Conservation (phyloP, 2,888 invertebrate genomes). For the Yponomeuta plumbellus region DNA sequence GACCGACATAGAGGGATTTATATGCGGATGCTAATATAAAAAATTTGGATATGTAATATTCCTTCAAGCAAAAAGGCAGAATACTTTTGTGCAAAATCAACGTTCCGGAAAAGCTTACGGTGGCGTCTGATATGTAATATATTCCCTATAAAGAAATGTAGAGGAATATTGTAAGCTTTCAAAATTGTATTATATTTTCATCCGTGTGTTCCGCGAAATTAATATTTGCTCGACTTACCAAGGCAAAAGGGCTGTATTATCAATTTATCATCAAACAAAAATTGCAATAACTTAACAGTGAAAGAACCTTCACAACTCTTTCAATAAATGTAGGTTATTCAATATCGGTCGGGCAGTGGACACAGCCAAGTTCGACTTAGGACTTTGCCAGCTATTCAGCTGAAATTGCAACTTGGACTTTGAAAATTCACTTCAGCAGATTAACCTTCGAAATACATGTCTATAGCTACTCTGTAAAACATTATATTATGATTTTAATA, state of each 20-base stretch:
- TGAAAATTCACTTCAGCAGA: neutral
- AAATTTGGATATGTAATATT: conserved; percentile 28
- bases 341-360: neutral
- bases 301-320: too few relatives aligned
- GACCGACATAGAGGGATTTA: conserved; percentile 16
- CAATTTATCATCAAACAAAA: too few relatives aligned
- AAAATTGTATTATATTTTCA: neutral
- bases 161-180: neutral
- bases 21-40: conserved; percentile 33
- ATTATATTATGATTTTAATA: too few relatives aligned
- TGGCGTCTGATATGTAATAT: conserved; percentile 11
- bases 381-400: neutral
- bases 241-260: too few relatives aligned
- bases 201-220: neutral
- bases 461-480: neutral
- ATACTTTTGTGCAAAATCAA: conserved; percentile 24
- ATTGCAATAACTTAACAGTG: too few relatives aligned
- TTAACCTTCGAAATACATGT: neutral
- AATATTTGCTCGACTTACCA: too few relatives aligned
- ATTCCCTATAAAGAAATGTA: neutral
- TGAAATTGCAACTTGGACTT: neutral
- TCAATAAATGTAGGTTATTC: neutral
- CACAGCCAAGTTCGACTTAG: neutral
- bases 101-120: conserved; percentile 14
- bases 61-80: conserved; percentile 21